phyloP scores from a whole-genome alignment of 2,113 vertebrate genomes.

The Myotis brandtii region DNA sequence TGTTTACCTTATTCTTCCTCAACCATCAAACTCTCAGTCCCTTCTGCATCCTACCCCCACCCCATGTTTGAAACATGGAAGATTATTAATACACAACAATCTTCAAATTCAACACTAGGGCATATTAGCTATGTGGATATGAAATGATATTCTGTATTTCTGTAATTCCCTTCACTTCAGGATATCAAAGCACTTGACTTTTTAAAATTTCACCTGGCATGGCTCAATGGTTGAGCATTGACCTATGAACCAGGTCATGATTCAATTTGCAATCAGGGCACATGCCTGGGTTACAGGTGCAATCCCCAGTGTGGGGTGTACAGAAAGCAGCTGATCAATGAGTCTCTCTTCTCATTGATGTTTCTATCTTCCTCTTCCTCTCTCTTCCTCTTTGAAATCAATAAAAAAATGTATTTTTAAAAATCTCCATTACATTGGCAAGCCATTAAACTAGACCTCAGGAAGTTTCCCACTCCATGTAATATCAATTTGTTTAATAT shows the following conservation, averaged over 20 bases:
- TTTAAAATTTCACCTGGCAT: neutral
- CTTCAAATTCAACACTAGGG: neutral
- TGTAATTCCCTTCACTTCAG: neutral
- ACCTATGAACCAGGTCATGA: too few species aligned
- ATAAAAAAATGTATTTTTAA: neutral
- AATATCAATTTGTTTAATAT: neutral
- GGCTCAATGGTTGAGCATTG: too few species aligned
- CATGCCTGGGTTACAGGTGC: too few species aligned
- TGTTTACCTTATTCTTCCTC: neutral
- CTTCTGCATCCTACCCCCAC: neutral
- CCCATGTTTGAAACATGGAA: neutral
- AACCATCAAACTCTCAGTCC: neutral
- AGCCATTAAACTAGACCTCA: neutral
- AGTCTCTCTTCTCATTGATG: too few species aligned
- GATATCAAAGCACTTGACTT: neutral
- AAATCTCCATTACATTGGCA: neutral
- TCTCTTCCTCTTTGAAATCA: too few species aligned
- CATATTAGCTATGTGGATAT: neutral
- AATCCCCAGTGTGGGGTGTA: too few species aligned
- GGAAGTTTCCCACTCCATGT: neutral
- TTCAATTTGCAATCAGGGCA: too few species aligned
- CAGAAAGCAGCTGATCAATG: too few species aligned
- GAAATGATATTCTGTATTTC: neutral
- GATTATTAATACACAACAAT: neutral
- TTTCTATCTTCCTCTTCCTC: too few species aligned